Conservation (phyloP, 2,113 vertebrate species). For the Dicentrarchus labrax region DNA sequence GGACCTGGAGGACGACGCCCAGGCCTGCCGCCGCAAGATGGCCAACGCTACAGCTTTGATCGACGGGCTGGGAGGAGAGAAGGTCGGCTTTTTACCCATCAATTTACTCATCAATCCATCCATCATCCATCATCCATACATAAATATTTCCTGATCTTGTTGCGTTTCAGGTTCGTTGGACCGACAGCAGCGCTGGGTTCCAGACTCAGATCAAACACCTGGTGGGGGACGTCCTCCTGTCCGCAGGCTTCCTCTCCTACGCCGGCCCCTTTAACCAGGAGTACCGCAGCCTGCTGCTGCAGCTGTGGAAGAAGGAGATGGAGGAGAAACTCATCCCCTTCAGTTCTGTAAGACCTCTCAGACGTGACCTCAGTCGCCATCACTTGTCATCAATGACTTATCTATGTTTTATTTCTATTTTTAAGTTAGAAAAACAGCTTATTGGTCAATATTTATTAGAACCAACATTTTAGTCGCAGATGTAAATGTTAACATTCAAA, state of each 20-base stretch:
- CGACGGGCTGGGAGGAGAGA: constrained; percentile 88
- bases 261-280: constrained; percentile 91
- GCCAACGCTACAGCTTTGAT: constrained; percentile 87
- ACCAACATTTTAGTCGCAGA: too few relatives aligned
- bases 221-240: constrained; percentile 88
- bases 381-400: too few relatives aligned
- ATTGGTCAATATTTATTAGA: too few relatives aligned
- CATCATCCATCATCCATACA: too few relatives aligned
- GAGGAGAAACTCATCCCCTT: constrained; percentile 74
- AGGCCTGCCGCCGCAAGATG: constrained; percentile 87
- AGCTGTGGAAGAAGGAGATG: constrained; percentile 88
- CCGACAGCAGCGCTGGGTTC: constrained; percentile 86
- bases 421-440: too few relatives aligned
- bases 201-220: constrained; percentile 86
- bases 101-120: background rate
- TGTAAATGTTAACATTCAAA: too few relatives aligned
- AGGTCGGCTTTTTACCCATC: constrained; percentile 71
- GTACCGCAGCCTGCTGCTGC: constrained; percentile 86
- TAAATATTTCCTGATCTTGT: background rate
- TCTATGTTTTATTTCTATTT: too few relatives aligned
- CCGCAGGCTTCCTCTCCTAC: constrained; percentile 90
- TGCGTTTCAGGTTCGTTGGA: constrained; percentile 86
- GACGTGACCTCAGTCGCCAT: too few relatives aligned
- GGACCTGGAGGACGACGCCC: constrained; percentile 85
- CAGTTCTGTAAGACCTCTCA: constrained; percentile 47